Base-by-base conservation (phyloP, 2,888 invertebrate species). In the Cepaea hortensis region DNA sequence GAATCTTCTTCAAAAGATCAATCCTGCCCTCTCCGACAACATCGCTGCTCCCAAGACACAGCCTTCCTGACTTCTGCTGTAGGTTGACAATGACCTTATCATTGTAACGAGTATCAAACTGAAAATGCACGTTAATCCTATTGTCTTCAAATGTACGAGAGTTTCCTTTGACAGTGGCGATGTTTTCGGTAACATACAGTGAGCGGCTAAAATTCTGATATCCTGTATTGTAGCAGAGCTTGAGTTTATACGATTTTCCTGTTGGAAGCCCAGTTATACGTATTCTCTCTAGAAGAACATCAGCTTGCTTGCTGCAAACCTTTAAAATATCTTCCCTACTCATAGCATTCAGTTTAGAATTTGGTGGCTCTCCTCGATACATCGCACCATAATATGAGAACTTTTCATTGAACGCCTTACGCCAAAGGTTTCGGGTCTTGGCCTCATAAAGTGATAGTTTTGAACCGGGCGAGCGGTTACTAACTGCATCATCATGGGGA, bases 401-500 rank as follows among this genome's bases (percentile, higher is more conserved):
- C 77, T 93, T 93, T 81, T 95, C 95, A 86, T 92, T 91, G 89
- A 94, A 95, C 55, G 92, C 91, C 20, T 92, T 91, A 65, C 89
- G 90, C 95, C 95, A 95, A n/a, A 95, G 89, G 72, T 94, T 93
- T 65, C 95, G 92, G 0, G 95, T 95, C 65, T 93, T 90, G 35
- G 91, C 91, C 89, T 95, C 95, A 9, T 95, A 94, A 85, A 93
- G 92, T 79, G 93, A 90, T 77, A 95, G 91, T 90, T 94, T 95
- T 82, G 95, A 95, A 61, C 94, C 94, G 20, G 93, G 91, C n/a
- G 91, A 90, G 65, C 95, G 91, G 88, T 95, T 95, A 88, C 94
- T 95, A 55, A 95, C 94, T 5, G 94, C 92, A 89, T 95, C 95
- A 90, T 95, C 95, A 90, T 95, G 95, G 88, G 94, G 94, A 87